A percentile compares a stretch with the other conserved stretches of the same genome.
Evolutionary conservation across 2,888 invertebrate species (phyloP).

Genomic region (Pollenia labialis): DNA sequence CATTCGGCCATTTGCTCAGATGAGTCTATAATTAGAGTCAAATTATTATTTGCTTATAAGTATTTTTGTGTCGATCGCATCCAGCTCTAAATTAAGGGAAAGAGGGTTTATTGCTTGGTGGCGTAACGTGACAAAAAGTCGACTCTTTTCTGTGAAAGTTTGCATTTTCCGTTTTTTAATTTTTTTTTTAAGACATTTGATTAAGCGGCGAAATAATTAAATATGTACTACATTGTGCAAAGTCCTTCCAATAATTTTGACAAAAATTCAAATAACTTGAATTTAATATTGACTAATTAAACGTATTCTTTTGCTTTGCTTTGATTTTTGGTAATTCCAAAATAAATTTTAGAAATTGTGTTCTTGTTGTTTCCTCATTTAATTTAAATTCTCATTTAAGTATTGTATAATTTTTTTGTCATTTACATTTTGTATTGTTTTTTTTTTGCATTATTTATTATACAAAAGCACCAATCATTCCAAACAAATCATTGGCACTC

Average conservation of each 20-base stretch:
- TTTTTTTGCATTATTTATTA: slow-evolving; percentile 9
- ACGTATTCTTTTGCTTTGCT: slow-evolving; percentile 31
- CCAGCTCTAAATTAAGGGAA: too few relatives aligned
- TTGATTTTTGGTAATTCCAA: background rate
- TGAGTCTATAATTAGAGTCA: too few relatives aligned
- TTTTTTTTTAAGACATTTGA: too few relatives aligned
- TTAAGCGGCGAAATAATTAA: background rate
- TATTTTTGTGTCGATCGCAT: too few relatives aligned
- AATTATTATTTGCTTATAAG: too few relatives aligned
- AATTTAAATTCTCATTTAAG: slow-evolving; percentile 43
- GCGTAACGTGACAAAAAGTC: too few relatives aligned
- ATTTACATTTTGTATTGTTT: slow-evolving; percentile 25
- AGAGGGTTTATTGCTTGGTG: too few relatives aligned
- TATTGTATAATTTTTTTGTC: slow-evolving; percentile 8
- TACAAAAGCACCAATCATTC: slow-evolving; percentile 31
- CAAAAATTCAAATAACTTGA: background rate
- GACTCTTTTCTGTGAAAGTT: too few relatives aligned
- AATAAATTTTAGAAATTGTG: slow-evolving; percentile 9
- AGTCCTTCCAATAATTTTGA: slow-evolving; percentile 7
- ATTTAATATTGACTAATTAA: background rate
- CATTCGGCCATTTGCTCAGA: too few relatives aligned
- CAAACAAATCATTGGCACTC: slow-evolving; percentile 50
- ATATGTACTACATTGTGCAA: slow-evolving; percentile 22
- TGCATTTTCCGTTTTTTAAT: too few relatives aligned
- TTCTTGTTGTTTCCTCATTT: slow-evolving; percentile 30